Conservation (phyloP, 2,888 invertebrate species). For the Oscheius sp. region DNA sequence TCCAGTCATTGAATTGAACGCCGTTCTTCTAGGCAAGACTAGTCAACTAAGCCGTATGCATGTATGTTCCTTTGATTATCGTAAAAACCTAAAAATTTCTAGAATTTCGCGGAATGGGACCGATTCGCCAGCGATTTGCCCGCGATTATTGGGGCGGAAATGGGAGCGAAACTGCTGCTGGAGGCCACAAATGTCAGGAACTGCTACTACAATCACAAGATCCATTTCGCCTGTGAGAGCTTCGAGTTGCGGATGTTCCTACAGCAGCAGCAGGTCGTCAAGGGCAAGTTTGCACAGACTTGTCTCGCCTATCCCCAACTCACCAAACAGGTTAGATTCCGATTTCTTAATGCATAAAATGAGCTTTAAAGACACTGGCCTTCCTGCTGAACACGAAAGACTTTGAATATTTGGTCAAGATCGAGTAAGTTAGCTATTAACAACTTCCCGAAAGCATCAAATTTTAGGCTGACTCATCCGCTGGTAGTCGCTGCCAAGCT, state of each 20-base stretch:
- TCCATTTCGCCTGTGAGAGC: background rate
- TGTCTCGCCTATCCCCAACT: background rate
- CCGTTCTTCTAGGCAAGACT: slow-evolving; percentile 50
- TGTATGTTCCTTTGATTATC: slow-evolving; percentile 11
- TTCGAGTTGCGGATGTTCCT: background rate
- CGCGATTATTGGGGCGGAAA: background rate
- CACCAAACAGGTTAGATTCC: background rate
- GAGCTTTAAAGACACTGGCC: slow-evolving; percentile 37
- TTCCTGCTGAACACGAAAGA: slow-evolving; percentile 38
- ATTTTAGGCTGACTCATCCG: background rate
- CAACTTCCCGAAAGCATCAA: background rate
- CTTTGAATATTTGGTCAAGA: slow-evolving; percentile 35
- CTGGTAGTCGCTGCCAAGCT: slow-evolving; percentile 22
- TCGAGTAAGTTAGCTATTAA: slow-evolving; percentile 31
- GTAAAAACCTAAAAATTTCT: background rate
- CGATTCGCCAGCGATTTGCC: background rate
- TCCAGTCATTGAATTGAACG: slow-evolving; percentile 39
- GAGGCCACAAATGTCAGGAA: slow-evolving; percentile 10
- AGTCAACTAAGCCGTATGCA: slow-evolving; percentile 44
- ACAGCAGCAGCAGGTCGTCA: background rate
- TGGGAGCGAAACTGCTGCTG: background rate
- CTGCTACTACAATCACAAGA: slow-evolving; percentile 7
- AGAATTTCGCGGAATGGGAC: slow-evolving; percentile 12
- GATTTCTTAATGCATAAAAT: background rate
- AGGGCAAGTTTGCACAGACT: background rate